These are phyloP conservation scores for Rhinogobius similis DNA, from an alignment of 2,113 vertebrate species.

Conservation along the genomic window DNA sequence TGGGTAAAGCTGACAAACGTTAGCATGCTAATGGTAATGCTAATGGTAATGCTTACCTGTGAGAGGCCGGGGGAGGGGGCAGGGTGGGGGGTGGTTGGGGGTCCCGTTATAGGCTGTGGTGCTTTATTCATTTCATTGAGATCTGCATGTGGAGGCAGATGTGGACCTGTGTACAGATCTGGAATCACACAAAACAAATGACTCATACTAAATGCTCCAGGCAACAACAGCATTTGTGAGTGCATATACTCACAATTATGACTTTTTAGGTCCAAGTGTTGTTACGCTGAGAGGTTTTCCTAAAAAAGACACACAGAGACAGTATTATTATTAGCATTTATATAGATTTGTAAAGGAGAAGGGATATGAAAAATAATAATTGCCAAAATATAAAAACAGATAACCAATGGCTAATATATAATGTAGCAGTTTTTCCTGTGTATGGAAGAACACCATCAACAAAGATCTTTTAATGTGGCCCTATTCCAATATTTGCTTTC, in stretches of 20 bases:
- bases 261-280: slow-evolving; percentile 50
- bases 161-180: slow-evolving; percentile 74
- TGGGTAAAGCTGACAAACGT: no score
- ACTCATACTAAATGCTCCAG: neutral
- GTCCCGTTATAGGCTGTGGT: slow-evolving; percentile 96
- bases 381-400: neutral
- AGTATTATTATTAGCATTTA: neutral
- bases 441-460: neutral
- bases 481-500: neutral
- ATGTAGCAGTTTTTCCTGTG: neutral
- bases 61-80: slow-evolving; percentile 93
- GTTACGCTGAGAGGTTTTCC: slow-evolving; percentile 42
- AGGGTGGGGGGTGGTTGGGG: slow-evolving; percentile 88
- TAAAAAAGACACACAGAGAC: slow-evolving; percentile 19
- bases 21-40: no score
- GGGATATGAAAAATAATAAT: no score
- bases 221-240: neutral
- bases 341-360: neutral
- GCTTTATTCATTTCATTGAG: slow-evolving; percentile 99
- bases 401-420: neutral
- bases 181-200: slow-evolving; percentile 15
- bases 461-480: neutral
- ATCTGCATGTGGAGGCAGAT: slow-evolving; percentile 90
- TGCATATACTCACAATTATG: slow-evolving; percentile 45
- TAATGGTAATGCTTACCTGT: slow-evolving; percentile 81